Conservation (phyloP, 2,888 invertebrate genomes). For the Ichneumoninae sp. region DNA sequence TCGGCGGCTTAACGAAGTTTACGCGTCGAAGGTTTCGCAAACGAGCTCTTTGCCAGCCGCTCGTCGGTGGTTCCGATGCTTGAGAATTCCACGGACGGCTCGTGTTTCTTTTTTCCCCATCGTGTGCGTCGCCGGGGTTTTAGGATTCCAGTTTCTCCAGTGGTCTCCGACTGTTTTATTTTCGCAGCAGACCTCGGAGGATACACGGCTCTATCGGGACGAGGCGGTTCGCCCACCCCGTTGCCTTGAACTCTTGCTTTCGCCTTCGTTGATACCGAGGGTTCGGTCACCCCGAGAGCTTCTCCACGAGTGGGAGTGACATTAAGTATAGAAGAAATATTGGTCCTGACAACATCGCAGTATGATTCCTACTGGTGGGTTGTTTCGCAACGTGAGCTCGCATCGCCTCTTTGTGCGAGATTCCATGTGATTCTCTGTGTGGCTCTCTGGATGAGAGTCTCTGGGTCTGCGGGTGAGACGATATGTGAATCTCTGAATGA, state of each 20-base stretch:
- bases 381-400: neutral
- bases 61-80: conserved; percentile 12
- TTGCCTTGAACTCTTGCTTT: conserved; percentile 37
- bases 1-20: conserved; percentile 41
- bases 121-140: conserved; percentile 9
- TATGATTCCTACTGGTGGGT: neutral
- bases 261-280: conserved; percentile 1
- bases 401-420: neutral
- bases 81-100: conserved; percentile 39
- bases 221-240: conserved; percentile 9
- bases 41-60: conserved; percentile 7
- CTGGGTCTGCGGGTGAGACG: neutral
- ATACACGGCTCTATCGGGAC: conserved; percentile 11
- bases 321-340: conserved; percentile 5
- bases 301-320: neutral
- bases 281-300: conserved; percentile 27
- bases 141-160: conserved; percentile 36
- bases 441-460: neutral
- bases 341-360: neutral
- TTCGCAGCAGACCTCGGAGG: neutral
- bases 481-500: neutral
- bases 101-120: conserved; percentile 22
- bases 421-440: neutral
- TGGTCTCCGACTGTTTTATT: conserved; percentile 14
- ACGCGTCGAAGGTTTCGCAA: conserved; percentile 48